These are phyloP conservation scores for Aporrectodea caliginosa DNA, from an alignment of 1,140 invertebrate species.

Conservation along the genomic window DNA sequence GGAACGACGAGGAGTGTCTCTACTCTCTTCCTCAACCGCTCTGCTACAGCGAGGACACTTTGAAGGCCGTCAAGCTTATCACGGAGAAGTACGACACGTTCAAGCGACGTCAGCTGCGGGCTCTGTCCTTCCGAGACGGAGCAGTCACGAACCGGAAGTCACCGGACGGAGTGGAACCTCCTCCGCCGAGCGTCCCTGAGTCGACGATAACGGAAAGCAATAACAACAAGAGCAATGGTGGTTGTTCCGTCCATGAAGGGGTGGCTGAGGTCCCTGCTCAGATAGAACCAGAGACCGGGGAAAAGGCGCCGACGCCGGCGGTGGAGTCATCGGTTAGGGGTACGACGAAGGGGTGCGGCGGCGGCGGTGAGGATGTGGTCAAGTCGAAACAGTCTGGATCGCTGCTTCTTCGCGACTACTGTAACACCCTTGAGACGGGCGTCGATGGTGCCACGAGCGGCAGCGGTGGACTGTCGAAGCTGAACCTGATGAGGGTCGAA, in stretches of 20 bases:
- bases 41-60: slow-evolving; percentile 27
- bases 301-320: not conserved
- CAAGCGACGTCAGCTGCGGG: slow-evolving; percentile 20
- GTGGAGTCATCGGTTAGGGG: not conserved
- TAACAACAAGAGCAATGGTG: not conserved
- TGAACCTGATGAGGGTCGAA: slow-evolving; percentile 7
- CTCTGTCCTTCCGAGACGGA: slow-evolving; percentile 19
- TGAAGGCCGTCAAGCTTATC: slow-evolving; percentile 25
- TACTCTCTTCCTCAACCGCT: slow-evolving; percentile 24
- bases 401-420: not conserved
- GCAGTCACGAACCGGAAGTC: not conserved
- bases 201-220: no score
- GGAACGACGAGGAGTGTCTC: not conserved
- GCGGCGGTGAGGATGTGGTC: not conserved
- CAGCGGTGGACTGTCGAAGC: not conserved
- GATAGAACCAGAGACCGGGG: not conserved
- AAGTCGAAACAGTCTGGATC: not conserved
- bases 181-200: not conserved
- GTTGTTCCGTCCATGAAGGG: not conserved
- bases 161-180: not conserved
- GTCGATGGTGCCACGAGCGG: not conserved
- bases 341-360: not conserved
- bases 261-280: not conserved
- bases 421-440: not conserved
- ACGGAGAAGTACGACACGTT: slow-evolving; percentile 29